Evolutionary conservation across 2,888 invertebrate genomes (phyloP).

Genomic region (Cataglyphis livida): DNA sequence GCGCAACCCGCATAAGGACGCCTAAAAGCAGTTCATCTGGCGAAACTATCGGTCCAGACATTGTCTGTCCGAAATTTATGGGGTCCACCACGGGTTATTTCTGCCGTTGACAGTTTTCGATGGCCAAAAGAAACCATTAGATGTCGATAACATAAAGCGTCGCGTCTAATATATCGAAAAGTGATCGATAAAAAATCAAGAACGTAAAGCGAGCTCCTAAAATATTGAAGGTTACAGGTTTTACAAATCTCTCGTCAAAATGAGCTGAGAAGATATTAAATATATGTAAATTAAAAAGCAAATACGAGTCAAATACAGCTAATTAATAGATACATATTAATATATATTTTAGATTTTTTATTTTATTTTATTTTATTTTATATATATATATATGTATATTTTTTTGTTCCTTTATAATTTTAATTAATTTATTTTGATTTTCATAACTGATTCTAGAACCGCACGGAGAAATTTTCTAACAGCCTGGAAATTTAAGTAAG

Average conservation of each 20-base stretch:
- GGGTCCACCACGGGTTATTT: neutral
- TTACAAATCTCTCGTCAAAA: neutral
- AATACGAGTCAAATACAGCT: neutral
- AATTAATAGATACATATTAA: neutral
- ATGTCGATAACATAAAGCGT: neutral
- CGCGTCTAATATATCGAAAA: neutral
- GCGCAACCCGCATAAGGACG: conserved; percentile 53
- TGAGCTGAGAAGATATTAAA: neutral
- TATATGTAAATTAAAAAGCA: neutral
- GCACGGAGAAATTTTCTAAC: neutral
- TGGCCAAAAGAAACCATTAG: neutral
- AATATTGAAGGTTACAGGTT: neutral
- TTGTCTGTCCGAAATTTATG: conserved; percentile 65
- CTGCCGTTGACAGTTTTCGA: conserved; percentile 18
- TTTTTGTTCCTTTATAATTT: neutral
- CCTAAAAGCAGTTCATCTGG: conserved; percentile 63
- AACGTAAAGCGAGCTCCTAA: neutral
- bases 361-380: neutral
- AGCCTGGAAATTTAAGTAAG: neutral
- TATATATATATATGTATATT: neutral
- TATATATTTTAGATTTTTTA: neutral
- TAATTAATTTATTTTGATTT: neutral
- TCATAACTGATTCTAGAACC: no score
- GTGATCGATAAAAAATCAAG: neutral
- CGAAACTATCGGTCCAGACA: conserved; percentile 57